Conservation (phyloP, 2,797 vertebrate species). For the Sebastes alutus region DNA sequence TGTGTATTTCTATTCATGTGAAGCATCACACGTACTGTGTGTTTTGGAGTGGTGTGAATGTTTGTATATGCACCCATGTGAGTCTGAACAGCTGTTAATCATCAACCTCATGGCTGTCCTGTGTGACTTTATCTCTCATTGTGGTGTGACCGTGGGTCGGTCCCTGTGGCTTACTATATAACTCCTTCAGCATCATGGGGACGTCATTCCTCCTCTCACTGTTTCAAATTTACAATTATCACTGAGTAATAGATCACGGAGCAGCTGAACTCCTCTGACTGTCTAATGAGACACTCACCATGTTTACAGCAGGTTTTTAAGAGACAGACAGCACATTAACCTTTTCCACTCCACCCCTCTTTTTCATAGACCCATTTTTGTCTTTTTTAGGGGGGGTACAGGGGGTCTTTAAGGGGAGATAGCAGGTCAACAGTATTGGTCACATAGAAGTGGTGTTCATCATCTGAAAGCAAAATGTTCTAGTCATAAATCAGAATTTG, state of each 20-base stretch:
- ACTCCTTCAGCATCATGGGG: slow-evolving; percentile 8
- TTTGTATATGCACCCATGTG: slow-evolving; percentile 17
- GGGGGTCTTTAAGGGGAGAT: no score
- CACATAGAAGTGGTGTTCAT: no score
- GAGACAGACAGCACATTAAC: neutral
- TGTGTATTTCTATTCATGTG: slow-evolving; percentile 24
- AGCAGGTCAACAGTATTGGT: no score
- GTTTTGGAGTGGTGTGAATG: slow-evolving; percentile 5
- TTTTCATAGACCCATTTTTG: no score
- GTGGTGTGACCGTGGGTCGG: slow-evolving; percentile 6
- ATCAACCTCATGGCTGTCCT: slow-evolving; percentile 41
- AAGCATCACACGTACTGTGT: neutral
- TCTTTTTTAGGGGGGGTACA: no score
- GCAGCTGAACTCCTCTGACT: slow-evolving; percentile 9
- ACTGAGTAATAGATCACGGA: slow-evolving; percentile 32
- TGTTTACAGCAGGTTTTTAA: slow-evolving; percentile 3
- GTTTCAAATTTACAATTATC: slow-evolving; percentile 28
- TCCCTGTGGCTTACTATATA: slow-evolving; percentile 9
- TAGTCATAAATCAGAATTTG: no score
- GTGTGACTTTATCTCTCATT: neutral
- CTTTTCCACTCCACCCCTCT: no score
- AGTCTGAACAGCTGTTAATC: slow-evolving; percentile 51
- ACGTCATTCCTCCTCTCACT: slow-evolving; percentile 30
- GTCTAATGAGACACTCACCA: neutral
- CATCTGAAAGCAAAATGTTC: no score